Conservation (phyloP, 2,113 vertebrate species). For the Budorcas taxicolor region DNA sequence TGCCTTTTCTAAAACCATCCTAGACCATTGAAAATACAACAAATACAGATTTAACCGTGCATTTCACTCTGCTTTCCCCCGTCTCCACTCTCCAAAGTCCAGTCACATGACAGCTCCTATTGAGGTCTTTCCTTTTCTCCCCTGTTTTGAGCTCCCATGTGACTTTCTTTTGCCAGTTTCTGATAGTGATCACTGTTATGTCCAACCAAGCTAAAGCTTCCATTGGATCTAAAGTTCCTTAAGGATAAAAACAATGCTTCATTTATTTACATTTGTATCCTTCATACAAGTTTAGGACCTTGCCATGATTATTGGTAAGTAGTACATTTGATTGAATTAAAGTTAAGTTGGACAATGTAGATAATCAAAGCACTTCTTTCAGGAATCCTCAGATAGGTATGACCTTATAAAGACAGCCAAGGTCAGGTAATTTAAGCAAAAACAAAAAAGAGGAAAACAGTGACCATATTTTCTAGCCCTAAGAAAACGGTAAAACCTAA, state of each 20-base stretch:
- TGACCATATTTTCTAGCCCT: not conserved
- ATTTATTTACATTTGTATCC: not conserved
- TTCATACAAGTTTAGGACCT: not conserved
- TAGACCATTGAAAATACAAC: not conserved
- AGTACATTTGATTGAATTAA: not conserved
- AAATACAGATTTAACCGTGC: not conserved
- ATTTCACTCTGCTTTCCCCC: not conserved
- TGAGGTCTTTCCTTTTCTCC: not conserved
- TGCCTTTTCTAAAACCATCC: too few relatives aligned
- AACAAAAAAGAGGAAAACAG: not conserved
- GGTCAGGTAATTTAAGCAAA: not conserved
- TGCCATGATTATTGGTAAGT: not conserved
- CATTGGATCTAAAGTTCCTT: not conserved
- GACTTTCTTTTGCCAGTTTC: not conserved
- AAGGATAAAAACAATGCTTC: not conserved
- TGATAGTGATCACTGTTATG: not conserved
- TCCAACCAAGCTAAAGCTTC: not conserved
- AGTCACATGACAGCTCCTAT: not conserved
- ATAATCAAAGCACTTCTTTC: not conserved
- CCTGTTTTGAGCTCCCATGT: not conserved
- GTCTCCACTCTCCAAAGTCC: not conserved
- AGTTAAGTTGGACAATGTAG: not conserved
- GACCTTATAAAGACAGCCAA: not conserved
- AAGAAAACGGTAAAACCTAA: not conserved
- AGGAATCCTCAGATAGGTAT: not conserved